phyloP scores from a whole-genome alignment of 2,113 vertebrate genomes.

The Oceanodroma tethys region DNA sequence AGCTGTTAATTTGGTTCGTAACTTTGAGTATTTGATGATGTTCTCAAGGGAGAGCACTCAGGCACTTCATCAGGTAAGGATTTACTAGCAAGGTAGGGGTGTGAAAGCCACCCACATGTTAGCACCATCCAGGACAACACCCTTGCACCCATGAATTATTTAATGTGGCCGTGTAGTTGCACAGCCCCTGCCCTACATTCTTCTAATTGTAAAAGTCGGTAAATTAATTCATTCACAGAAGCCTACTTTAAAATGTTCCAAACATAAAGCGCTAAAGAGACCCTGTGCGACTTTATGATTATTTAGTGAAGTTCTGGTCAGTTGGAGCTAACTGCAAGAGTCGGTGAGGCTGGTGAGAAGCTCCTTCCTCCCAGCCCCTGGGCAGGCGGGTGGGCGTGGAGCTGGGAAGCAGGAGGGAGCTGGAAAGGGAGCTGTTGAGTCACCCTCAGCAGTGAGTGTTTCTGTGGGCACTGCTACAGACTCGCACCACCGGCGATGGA shows the following conservation, averaged over 20 bases:
- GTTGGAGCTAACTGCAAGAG: background rate
- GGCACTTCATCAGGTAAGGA: background rate
- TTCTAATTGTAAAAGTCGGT: background rate
- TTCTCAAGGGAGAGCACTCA: background rate
- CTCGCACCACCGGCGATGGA: background rate
- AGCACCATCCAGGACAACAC: background rate
- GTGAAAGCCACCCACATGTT: background rate
- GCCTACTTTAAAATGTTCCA: background rate
- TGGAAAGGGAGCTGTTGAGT: background rate
- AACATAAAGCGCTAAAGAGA: background rate
- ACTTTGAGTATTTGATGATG: background rate
- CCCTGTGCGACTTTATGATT: background rate
- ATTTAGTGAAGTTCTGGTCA: background rate
- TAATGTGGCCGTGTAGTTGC: background rate
- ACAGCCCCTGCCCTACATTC: background rate
- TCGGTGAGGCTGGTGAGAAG: background rate
- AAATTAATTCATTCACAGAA: background rate
- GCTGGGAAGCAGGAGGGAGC: background rate
- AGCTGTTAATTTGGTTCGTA: background rate
- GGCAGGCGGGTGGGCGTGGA: background rate
- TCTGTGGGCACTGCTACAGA: background rate
- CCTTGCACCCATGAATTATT: background rate
- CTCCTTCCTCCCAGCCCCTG: background rate
- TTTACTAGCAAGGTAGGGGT: background rate
- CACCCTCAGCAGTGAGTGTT: background rate